phyloP scores from a whole-genome alignment of 2,888 invertebrate genomes.

The Agonopterix arenella region DNA sequence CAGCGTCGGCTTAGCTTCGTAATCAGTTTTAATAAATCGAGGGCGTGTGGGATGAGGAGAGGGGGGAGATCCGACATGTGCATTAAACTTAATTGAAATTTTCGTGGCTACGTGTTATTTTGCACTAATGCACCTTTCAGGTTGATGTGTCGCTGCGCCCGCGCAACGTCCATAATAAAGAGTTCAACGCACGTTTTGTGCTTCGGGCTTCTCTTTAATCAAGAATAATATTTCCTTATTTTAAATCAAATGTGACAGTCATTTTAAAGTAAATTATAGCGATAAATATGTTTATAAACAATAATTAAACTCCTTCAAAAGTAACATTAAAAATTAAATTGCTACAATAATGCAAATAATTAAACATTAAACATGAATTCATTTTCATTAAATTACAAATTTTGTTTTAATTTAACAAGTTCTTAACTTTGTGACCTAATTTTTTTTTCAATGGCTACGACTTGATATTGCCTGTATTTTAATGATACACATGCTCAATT shows the following conservation, averaged over 20 bases:
- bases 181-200: constrained; percentile 27
- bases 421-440: constrained; percentile 26
- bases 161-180: constrained; percentile 22
- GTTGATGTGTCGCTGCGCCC: constrained; percentile 31
- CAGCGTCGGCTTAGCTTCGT: constrained; percentile 38
- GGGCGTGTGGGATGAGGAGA: constrained; percentile 14
- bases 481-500: too few species aligned
- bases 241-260: neutral
- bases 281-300: neutral
- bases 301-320: neutral
- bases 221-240: neutral
- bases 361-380: too few species aligned
- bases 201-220: neutral
- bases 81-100: constrained; percentile 69
- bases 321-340: neutral
- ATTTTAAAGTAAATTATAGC: neutral
- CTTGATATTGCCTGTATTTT: too few species aligned
- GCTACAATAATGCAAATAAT: neutral
- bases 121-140: constrained; percentile 63
- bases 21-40: constrained; percentile 59
- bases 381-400: neutral
- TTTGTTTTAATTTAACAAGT: constrained; percentile 1
- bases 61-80: constrained; percentile 40
- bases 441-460: too few species aligned
- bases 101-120: constrained; percentile 64